These are phyloP conservation scores for Eucidaris tribuloides DNA, from an alignment of 35 echinoderm and acorn worm genomes.

Conservation along the genomic window DNA sequence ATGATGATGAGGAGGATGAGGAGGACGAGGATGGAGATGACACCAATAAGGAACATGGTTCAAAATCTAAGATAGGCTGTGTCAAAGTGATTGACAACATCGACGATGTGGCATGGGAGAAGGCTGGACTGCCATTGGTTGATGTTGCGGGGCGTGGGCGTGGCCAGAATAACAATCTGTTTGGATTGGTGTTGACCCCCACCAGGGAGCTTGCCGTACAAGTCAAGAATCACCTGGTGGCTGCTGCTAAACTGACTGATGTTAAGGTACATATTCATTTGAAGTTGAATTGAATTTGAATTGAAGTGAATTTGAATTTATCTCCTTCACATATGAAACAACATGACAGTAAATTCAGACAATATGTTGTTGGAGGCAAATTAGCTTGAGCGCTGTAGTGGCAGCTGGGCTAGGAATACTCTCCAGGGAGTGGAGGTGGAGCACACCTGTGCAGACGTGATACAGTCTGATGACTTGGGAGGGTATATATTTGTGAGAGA, in stretches of 20 bases:
- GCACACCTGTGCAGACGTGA: too few relatives aligned
- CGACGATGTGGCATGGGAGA: slow-evolving; percentile 4
- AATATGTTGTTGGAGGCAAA: too few relatives aligned
- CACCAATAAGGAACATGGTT: background rate
- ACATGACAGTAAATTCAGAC: too few relatives aligned
- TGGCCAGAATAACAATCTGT: slow-evolving; percentile 10
- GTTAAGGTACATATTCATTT: too few relatives aligned
- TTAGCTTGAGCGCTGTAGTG: too few relatives aligned
- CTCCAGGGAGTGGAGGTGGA: too few relatives aligned
- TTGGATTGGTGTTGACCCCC: slow-evolving; percentile 78
- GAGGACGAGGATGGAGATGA: background rate
- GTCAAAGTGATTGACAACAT: slow-evolving; percentile 33
- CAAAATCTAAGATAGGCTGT: background rate
- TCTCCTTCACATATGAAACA: too few relatives aligned
- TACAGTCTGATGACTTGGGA: too few relatives aligned
- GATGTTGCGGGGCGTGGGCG: background rate
- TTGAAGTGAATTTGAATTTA: too few relatives aligned
- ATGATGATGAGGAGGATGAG: slow-evolving; percentile 36
- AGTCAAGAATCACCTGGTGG: slow-evolving; percentile 83
- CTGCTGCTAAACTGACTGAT: slow-evolving; percentile 72
- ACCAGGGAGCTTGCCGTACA: slow-evolving; percentile 93
- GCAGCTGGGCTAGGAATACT: too few relatives aligned
- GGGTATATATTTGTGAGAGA: too few relatives aligned
- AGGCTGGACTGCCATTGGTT: background rate
- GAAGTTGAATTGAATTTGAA: too few relatives aligned